Percentiles rank a stretch among this genome's conserved stretches.
Evolutionary conservation across 2,888 invertebrate genomes (phyloP).

Genomic region (Stenichneumon culpator): DNA sequence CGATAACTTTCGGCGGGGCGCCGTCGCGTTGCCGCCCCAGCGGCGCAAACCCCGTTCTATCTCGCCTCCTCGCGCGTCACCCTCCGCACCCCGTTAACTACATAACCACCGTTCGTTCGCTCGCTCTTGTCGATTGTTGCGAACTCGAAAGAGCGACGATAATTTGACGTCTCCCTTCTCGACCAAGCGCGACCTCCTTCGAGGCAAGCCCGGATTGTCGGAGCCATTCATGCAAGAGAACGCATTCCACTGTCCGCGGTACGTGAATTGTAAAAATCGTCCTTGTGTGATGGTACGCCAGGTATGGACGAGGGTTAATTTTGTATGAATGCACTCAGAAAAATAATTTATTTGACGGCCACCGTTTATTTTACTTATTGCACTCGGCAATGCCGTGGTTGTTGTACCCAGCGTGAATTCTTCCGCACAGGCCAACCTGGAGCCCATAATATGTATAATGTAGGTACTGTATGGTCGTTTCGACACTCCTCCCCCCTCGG

Average conservation of each 20-base stretch:
- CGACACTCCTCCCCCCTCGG: conserved; percentile 27
- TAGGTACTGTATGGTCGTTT: conserved; percentile 55
- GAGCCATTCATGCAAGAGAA: background rate
- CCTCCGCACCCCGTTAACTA: conserved; percentile 36
- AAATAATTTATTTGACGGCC: too few species aligned
- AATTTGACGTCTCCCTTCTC: conserved; percentile 1
- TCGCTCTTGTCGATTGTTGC: conserved; percentile 41
- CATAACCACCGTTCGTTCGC: conserved; percentile 37
- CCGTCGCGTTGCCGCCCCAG: conserved; percentile 25
- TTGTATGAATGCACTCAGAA: too few species aligned
- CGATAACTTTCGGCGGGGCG: conserved; percentile 63
- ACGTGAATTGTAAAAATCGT: background rate
- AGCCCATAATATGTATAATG: conserved; percentile 59
- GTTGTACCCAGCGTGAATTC: conserved; percentile 56
- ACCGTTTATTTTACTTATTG: too few species aligned
- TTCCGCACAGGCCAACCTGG: conserved; percentile 49
- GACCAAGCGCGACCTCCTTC: conserved; percentile 28
- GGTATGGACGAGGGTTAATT: too few species aligned
- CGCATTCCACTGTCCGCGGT: background rate
- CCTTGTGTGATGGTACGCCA: too few species aligned
- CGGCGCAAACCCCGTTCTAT: background rate
- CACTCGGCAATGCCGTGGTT: conserved; percentile 20
- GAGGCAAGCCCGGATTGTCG: conserved; percentile 9
- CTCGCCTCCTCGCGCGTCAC: conserved; percentile 1
- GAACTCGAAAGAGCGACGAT: conserved; percentile 34